Evolutionary conservation across 2,888 invertebrate species (phyloP), one percentile per base, ranked within the genome.

Genomic region (Patella depressa): DNA sequence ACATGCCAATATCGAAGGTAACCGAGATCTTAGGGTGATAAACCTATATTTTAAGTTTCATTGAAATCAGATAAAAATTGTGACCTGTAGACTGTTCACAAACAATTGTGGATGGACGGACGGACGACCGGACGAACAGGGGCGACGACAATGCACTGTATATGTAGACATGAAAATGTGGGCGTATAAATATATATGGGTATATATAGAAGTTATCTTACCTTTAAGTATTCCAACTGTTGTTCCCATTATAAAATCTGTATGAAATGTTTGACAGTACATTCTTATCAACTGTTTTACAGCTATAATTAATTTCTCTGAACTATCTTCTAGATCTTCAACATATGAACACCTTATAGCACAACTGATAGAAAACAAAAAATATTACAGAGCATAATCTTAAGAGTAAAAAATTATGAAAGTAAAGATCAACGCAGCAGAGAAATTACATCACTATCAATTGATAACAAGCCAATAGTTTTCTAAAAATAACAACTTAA

Each of bases 271-370:
- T 85, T 95, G 94, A 74, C 96, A 95, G 92, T 97, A 98, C 84
- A 97, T 95, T 86, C 96, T 95, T 4, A 98, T 94, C 5, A 98
- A 93, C 81, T 95, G 94, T 77, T 96, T 95, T 72, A 97, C 95
- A 0, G 96, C 95, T 88, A 95, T 87, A 14, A 89, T 84, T 54
- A 91, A 83, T 53, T 88, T 87, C 53, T 91, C 91, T 76, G 92
- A 80, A 12, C 86, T 87, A 94, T 94, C 80, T 75, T 90, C 87
- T 19, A 91, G 79, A 70, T 89, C 86, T 53, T 90, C 89, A 76
- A 89, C 79, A 70, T 86, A 71, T 1, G 87, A 84, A 53, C 85
- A 84, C 14, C 83, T 83, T 19, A 84, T 74, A 17, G 84, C 85
- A 71, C 83, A 78, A 73, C 86, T 86, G 76, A 1, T 73, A 45